Conservation (phyloP, 53 echinoderm and acorn worm genomes). For the Holothuria scabra region DNA sequence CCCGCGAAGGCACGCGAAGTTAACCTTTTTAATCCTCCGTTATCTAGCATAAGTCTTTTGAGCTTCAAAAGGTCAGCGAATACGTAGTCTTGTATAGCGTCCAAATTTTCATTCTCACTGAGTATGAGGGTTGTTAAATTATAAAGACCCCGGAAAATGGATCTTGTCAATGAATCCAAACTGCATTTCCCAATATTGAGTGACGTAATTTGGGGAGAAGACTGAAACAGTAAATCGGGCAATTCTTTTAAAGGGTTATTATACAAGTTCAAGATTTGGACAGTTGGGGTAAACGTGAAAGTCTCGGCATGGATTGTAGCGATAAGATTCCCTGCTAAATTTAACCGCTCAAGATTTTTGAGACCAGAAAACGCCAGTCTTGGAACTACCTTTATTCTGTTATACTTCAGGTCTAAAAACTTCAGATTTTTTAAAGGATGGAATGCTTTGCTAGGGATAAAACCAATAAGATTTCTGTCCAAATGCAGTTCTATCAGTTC, state of each 20-base stretch:
- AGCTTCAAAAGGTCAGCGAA: slow-evolving; percentile 57
- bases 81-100: slow-evolving; percentile 47
- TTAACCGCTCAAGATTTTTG: slow-evolving; percentile 33
- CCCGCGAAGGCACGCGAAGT: slow-evolving; percentile 54
- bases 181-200: slow-evolving; percentile 63
- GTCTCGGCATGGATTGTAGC: slow-evolving; percentile 45
- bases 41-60: slow-evolving; percentile 46
- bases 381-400: slow-evolving; percentile 61
- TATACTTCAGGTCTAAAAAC: slow-evolving; percentile 66
- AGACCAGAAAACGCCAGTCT: slow-evolving; percentile 55
- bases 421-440: slow-evolving; percentile 46
- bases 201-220: slow-evolving; percentile 29
- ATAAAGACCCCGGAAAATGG: slow-evolving; percentile 48
- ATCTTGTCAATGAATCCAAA: slow-evolving; percentile 34
- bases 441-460: slow-evolving; percentile 61
- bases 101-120: slow-evolving; percentile 62
- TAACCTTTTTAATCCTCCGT: slow-evolving; percentile 53
- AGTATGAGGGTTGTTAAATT: slow-evolving; percentile 54
- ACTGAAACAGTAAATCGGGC: slow-evolving; percentile 49
- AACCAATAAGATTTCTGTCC: slow-evolving; percentile 59
- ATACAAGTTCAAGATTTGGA: slow-evolving; percentile 50
- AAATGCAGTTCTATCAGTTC: slow-evolving; percentile 53
- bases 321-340: slow-evolving; percentile 55
- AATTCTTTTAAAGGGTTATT: slow-evolving; percentile 53
- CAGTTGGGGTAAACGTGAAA: slow-evolving; percentile 33